Evolutionary conservation across 2,888 invertebrate genomes (phyloP).

Genomic region (Chymomyza amoena): DNA sequence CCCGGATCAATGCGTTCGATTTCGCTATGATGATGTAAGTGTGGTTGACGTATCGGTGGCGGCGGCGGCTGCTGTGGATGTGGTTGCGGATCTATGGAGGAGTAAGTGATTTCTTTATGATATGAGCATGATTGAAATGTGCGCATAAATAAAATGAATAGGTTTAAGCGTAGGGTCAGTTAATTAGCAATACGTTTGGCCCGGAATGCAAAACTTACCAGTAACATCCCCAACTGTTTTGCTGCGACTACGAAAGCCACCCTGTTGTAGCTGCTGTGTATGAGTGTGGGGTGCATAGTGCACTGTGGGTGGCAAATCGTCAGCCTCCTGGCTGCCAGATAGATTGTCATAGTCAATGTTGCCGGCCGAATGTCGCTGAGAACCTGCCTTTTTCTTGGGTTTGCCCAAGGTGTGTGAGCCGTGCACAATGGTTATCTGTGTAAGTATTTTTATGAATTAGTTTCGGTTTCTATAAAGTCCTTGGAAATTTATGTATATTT

Average conservation of each 20-base stretch:
- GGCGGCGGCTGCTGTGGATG: conserved; percentile 71
- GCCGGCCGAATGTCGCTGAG: conserved; percentile 89
- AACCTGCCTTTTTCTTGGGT: conserved; percentile 86
- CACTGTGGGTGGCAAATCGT: conserved; percentile 80
- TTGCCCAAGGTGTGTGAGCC: conserved; percentile 91
- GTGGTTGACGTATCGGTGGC: conserved; percentile 75
- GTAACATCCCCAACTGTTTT: conserved; percentile 93
- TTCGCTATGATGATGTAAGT: conserved; percentile 78
- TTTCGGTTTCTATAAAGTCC: too few species aligned
- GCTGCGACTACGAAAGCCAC: conserved; percentile 88
- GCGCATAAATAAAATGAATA: conserved; percentile 5
- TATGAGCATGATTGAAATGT: conserved; percentile 23
- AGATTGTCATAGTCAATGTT: conserved; percentile 91
- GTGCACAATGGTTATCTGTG: conserved; percentile 84
- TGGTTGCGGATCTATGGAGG: conserved; percentile 74
- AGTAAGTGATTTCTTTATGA: conserved; percentile 68
- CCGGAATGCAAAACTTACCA: conserved; percentile 80
- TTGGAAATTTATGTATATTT: too few species aligned
- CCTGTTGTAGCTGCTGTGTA: conserved; percentile 74
- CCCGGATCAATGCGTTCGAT: conserved; percentile 85
- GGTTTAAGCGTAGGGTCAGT: conserved; percentile 17
- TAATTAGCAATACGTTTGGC: background rate
- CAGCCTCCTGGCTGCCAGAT: conserved; percentile 87
- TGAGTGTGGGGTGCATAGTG: conserved; percentile 67
- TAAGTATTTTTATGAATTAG: background rate